Percentiles rank a stretch among this genome's conserved stretches.
Evolutionary conservation across 2,113 vertebrate species (phyloP).

Genomic region (Chlamydotis undulata): DNA sequence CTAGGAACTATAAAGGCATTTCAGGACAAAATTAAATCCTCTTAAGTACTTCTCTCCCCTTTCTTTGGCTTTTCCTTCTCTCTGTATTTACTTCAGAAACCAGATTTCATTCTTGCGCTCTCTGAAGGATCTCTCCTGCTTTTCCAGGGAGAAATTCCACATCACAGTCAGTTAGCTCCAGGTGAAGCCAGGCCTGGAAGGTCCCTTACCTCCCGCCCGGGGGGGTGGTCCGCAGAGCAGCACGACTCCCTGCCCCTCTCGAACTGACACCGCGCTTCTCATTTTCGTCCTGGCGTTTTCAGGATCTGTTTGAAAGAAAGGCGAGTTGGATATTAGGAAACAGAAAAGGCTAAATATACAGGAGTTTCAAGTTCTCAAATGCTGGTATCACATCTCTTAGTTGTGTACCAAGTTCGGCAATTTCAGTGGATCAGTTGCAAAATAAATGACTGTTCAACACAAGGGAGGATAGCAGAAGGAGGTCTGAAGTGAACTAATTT

Average conservation of each 20-base stretch:
- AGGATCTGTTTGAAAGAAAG: constrained; percentile 77
- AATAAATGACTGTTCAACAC: neutral
- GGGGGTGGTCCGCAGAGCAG: constrained; percentile 87
- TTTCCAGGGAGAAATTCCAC: neutral
- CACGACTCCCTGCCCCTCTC: constrained; percentile 94
- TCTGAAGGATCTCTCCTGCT: neutral
- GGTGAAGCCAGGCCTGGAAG: neutral
- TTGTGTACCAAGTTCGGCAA: fast-evolving
- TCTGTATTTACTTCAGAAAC: neutral
- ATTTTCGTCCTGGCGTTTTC: constrained; percentile 86
- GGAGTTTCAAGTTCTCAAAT: neutral
- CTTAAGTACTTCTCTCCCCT: neutral
- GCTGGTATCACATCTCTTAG: fast-evolving
- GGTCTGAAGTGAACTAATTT: neutral
- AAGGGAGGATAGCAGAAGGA: neutral
- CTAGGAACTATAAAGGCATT: neutral
- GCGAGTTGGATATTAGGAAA: neutral
- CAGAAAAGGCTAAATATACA: neutral
- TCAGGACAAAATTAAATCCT: neutral
- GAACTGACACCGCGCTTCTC: constrained; percentile 89
- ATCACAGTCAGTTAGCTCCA: fast-evolving
- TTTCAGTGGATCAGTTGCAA: fast-evolving
- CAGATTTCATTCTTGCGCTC: fast-evolving
- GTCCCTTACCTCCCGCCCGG: constrained; percentile 86
- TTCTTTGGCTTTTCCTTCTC: neutral